Base-by-base conservation (phyloP, 1,140 invertebrate species). In the Lepidurus couesii region DNA sequence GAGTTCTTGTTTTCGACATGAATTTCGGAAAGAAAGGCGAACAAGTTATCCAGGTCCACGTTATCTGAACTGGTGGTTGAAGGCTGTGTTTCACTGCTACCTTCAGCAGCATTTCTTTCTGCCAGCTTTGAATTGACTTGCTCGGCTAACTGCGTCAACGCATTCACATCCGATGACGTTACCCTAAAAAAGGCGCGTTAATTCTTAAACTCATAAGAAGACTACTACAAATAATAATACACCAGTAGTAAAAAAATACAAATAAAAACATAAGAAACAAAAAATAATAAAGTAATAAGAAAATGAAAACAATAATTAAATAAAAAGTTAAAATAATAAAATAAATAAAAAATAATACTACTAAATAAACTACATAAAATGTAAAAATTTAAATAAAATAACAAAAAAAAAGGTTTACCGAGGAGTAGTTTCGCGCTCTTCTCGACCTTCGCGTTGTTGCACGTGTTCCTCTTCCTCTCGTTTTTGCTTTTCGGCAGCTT, bases 11-110 rank as follows among this genome's bases (percentile, higher is more conserved):
- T 79, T 24, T 83, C 85, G 4, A 87, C 86, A 16, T 93, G 91
- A 16, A 94, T 90, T 80, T 95, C 93, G 0, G 93, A 93, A 9
- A 98, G 86, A 84, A 98, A 98, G 75, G 93, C 93, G 85, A 97
- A 98, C 82, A 98, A 87, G 86, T 96, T 95, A 84, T 98, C 95
- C 75, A 98, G 87, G 84, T 97, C 95, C 0, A 97, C 91, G 0
- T 93, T 92, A 78, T 93, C 89, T 21, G 86, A 83, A 7, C 88
- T 86, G 10, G 85, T 84, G 45, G 86, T 84, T 65, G 88, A 81
- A 81, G 84, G 83, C 77, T 87, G 80, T 78, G 87, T 86, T 65
- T 89, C 87, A 0, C 85, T 84, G 6, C 80, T 45, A 4, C 76
- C 79, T 1, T 79, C 79, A 1, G 47, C 76, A 0, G 78, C 81